Evolutionary conservation across 2,113 vertebrate species (phyloP).

Genomic region (Pluvialis apricaria): DNA sequence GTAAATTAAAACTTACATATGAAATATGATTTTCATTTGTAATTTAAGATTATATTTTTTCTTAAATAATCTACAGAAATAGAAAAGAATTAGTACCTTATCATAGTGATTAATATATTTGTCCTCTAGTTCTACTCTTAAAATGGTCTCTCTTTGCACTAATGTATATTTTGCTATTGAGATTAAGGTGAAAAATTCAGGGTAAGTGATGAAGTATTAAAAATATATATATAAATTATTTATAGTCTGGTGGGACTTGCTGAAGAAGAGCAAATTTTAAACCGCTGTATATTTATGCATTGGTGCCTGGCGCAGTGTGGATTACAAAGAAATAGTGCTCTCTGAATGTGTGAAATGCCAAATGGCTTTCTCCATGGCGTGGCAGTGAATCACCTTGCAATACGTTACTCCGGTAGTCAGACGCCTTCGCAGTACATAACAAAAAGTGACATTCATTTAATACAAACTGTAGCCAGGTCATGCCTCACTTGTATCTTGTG

Average conservation of each 20-base stretch:
- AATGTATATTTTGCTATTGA: neutral
- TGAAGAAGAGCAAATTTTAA: neutral
- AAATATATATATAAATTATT: neutral
- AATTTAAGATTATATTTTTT: neutral
- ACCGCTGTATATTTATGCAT: neutral
- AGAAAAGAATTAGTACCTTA: neutral
- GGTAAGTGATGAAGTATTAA: neutral
- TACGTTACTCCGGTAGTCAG: neutral
- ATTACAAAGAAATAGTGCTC: neutral
- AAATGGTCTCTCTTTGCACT: neutral
- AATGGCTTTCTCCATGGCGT: neutral
- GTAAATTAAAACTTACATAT: neutral
- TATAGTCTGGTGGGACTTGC: neutral
- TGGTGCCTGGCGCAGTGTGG: neutral
- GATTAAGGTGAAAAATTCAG: neutral
- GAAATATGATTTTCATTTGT: neutral
- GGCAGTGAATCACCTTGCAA: neutral
- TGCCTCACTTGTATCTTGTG: neutral
- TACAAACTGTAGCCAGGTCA: neutral
- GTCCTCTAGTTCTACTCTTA: neutral
- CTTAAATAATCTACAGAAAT: neutral
- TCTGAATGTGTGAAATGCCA: neutral
- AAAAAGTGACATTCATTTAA: neutral
- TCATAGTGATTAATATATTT: slow-evolving; percentile 16
- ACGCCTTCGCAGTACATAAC: neutral